Evolutionary conservation across 2,888 invertebrate species (phyloP).

Genomic region (Patella caerulea): DNA sequence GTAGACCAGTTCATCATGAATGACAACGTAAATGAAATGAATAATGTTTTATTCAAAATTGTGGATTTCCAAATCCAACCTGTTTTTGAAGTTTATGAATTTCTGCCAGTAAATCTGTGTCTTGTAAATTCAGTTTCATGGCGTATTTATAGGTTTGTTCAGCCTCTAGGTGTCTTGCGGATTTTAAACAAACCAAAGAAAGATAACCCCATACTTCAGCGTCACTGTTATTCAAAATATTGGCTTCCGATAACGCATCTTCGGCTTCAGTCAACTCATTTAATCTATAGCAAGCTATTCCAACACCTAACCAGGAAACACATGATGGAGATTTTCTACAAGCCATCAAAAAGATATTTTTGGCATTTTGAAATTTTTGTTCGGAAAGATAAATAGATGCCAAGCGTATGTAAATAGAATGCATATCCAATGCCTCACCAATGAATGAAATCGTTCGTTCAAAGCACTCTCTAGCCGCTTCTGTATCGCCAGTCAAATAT

Average conservation of each 20-base stretch:
- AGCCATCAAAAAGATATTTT: constrained; percentile 68
- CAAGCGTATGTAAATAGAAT: constrained; percentile 70
- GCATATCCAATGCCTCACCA: constrained; percentile 68
- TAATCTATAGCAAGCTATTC: constrained; percentile 72
- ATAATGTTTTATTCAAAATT: constrained; percentile 46
- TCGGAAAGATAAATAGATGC: constrained; percentile 68
- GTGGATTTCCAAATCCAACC: constrained; percentile 70
- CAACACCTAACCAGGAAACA: constrained; percentile 72
- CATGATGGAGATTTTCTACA: constrained; percentile 71
- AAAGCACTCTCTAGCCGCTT: constrained; percentile 68
- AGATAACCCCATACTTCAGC: constrained; percentile 73
- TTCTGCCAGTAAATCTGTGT: constrained; percentile 64
- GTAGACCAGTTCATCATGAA: too few species aligned
- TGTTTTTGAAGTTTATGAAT: constrained; percentile 65
- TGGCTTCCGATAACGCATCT: constrained; percentile 72
- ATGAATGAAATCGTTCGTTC: constrained; percentile 70
- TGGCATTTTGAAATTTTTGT: constrained; percentile 62
- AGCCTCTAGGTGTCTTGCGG: constrained; percentile 69
- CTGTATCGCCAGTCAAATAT: constrained; percentile 66
- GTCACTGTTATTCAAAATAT: constrained; percentile 72
- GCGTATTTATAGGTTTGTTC: constrained; percentile 72
- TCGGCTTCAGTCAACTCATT: constrained; percentile 71
- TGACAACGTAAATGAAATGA: too few species aligned
- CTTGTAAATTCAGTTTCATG: constrained; percentile 68
- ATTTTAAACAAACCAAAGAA: constrained; percentile 69